Base-by-base conservation (phyloP, 2,888 invertebrate genomes). In the Athrips mouffetella region DNA sequence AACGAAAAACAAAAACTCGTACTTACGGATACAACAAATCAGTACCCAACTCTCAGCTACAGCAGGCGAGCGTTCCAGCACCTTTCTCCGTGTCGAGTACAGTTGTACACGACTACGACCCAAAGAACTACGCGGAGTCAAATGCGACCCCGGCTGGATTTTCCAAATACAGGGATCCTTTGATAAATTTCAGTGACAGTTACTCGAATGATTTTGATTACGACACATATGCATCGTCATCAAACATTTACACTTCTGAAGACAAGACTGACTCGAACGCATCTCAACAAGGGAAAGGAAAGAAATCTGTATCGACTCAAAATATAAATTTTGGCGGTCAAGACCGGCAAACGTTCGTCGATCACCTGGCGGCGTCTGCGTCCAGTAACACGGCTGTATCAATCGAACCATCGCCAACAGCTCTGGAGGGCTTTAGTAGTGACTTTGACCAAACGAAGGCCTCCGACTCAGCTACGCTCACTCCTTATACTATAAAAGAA, bases 251-350 rank as follows among this genome's bases (percentile, higher is more conserved):
- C 50, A 54, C 66, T 2, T 59, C 79, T 6, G 76, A 76, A 49
- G 68, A 73, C 37, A 74, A 72, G 59, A 69, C 67, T 23, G 65
- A 73, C 29, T 68, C 68, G 31, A 53, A 65, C 15, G n/a, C n/a
- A n/a, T 57, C 62, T 54, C 54, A 62, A 29, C 67, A 67, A 35
- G 59, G 56, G 8, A 73, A 72, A 52, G 83, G 72, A 5, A 84
- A 83, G 51, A 88, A 87, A 56, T 85, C 89, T 0, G 66, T 85
- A 53, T 88, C 88, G 1, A 80, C 80, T 0, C 88, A 88, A 62
- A 87, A 84, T 51, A 77, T 89, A 33, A 81, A 70, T 48, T 86
- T 88, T 60, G 84, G 83, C 8, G 78, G 79, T 16, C 72, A 79
- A 57, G 82, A 81, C 45, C 80, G 78, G 51, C 70, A 79, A 49